These are phyloP conservation scores for Drosophila affinis DNA, from an alignment of 2,888 invertebrate genomes.

Conservation along the genomic window DNA sequence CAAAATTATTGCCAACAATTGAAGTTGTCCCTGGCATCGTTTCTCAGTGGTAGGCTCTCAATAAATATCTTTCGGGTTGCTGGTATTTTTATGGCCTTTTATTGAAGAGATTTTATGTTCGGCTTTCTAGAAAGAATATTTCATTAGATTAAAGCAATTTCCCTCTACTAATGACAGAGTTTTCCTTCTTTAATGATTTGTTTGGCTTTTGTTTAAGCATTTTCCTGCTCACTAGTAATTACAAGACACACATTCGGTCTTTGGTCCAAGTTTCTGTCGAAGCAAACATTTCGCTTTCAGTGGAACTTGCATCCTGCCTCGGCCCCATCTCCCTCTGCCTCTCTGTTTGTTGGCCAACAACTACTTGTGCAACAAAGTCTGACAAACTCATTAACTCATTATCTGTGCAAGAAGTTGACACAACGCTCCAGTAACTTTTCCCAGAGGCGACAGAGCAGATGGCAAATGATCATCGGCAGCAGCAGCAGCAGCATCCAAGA, in stretches of 20 bases:
- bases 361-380: slow-evolving; percentile 47
- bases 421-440: slow-evolving; percentile 56
- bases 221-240: neutral
- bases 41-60: slow-evolving; percentile 46
- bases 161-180: neutral
- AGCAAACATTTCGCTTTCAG: slow-evolving; percentile 13
- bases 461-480: slow-evolving; percentile 28
- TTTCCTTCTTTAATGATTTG: neutral
- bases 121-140: slow-evolving; percentile 25
- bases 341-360: slow-evolving; percentile 20
- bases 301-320: slow-evolving; percentile 3
- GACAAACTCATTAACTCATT: slow-evolving; percentile 56
- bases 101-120: slow-evolving; percentile 57
- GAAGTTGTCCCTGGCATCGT: slow-evolving; percentile 60
- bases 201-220: neutral
- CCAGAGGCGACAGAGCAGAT: slow-evolving; percentile 43
- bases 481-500: neutral
- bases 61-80: slow-evolving; percentile 40
- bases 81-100: slow-evolving; percentile 35
- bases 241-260: neutral
- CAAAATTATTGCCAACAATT: slow-evolving; percentile 70
- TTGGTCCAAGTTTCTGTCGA: slow-evolving; percentile 13
- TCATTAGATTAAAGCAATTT: neutral
- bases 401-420: slow-evolving; percentile 59
- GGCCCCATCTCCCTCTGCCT: neutral